Conservation (phyloP, 2,797 vertebrate species). For the Nannoperca australis region DNA sequence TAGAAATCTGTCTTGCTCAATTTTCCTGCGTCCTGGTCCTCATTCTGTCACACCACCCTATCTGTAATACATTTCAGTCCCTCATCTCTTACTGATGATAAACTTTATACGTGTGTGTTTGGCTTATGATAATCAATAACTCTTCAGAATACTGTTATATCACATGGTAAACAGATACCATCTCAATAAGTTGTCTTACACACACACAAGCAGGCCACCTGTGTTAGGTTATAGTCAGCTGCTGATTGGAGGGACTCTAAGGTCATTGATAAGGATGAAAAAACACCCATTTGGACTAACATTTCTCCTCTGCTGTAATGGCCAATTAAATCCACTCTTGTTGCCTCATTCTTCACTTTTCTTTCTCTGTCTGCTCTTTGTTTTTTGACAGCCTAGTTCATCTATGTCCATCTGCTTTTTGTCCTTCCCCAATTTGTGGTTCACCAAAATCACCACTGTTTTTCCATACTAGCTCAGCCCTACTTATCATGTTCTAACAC, state of each 20-base stretch:
- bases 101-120: constrained; percentile 8
- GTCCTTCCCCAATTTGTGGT: background rate
- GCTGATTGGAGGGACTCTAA: constrained; percentile 28
- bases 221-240: background rate
- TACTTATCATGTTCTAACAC: background rate
- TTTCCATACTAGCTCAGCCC: background rate
- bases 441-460: background rate
- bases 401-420: background rate
- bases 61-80: constrained; percentile 41
- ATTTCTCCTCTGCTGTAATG: constrained; percentile 12
- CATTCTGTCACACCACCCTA: constrained; percentile 56
- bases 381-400: background rate
- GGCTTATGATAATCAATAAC: constrained; percentile 29
- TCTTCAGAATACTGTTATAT: constrained; percentile 13
- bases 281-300: constrained; percentile 17
- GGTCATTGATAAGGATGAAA: constrained; percentile 19
- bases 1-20: constrained; percentile 59
- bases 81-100: constrained; percentile 40
- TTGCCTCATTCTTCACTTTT: background rate
- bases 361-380: background rate
- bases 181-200: constrained; percentile 23
- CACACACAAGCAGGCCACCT: background rate
- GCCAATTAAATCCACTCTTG: constrained; percentile 32
- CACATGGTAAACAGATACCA: background rate
- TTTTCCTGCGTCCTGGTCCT: constrained; percentile 49